A percentile compares a stretch with the other conserved stretches of the same genome.
Evolutionary conservation across 2,888 invertebrate genomes (phyloP).

Genomic region (Caenorhabditis zanzibari): DNA sequence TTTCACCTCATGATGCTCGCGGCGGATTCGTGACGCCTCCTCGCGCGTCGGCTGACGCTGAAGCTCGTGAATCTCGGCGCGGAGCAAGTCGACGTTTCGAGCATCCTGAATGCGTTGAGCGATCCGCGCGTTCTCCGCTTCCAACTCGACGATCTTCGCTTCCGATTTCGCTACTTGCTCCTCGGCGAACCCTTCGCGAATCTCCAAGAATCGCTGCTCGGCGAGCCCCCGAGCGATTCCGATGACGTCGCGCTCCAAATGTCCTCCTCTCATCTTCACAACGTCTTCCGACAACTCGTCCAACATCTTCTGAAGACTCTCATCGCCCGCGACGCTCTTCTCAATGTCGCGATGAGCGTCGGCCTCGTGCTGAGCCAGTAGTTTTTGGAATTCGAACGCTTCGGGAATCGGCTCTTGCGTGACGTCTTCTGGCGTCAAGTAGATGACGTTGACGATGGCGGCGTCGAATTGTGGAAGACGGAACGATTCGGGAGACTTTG

Average conservation of each 20-base stretch:
- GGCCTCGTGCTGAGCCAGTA: background rate
- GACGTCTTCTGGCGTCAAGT: slow-evolving; percentile 31
- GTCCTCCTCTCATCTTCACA: background rate
- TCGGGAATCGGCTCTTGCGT: slow-evolving; percentile 13
- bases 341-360: slow-evolving; percentile 1
- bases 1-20: background rate
- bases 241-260: slow-evolving; percentile 33
- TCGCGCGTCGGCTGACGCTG: background rate
- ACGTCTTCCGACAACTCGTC: background rate
- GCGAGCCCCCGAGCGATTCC: slow-evolving; percentile 19
- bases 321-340: too few relatives aligned
- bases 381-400: slow-evolving; percentile 28
- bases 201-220: slow-evolving; percentile 26
- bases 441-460: slow-evolving; percentile 32
- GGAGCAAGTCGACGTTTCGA: background rate
- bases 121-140: background rate
- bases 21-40: background rate
- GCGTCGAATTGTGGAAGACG: slow-evolving; percentile 23
- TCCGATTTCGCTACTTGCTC: background rate
- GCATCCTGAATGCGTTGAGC: background rate
- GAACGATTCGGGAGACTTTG: background rate
- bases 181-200: slow-evolving; percentile 18
- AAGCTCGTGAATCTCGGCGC: slow-evolving; percentile 6
- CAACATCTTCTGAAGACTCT: background rate
- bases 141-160: background rate